Conservation (phyloP, 2,888 invertebrate species). For the Cephus runcator region DNA sequence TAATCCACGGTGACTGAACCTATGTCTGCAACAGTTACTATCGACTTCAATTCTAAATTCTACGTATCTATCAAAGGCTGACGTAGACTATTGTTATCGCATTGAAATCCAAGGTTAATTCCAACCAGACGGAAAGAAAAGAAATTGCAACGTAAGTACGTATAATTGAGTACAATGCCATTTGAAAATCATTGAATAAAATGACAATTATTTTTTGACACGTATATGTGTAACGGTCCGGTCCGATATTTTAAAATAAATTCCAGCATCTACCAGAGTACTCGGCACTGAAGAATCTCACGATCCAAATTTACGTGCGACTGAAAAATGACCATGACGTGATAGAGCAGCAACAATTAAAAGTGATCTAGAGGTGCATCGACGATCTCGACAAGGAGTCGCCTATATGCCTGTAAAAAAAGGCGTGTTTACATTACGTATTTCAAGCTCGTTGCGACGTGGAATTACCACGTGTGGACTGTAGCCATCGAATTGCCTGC, state of each 20-base stretch:
- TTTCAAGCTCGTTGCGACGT: background rate
- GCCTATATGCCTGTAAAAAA: background rate
- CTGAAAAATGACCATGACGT: too few relatives aligned
- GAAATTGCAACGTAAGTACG: constrained; percentile 19
- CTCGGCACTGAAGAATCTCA: too few relatives aligned
- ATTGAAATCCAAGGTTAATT: background rate
- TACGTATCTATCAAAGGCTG: background rate
- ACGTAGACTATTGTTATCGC: background rate
- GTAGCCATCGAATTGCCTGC: constrained; percentile 33
- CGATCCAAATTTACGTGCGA: too few relatives aligned
- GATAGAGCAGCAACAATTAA: too few relatives aligned
- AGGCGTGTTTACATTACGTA: background rate
- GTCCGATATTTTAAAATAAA: too few relatives aligned
- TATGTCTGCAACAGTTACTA: background rate
- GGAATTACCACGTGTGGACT: constrained; percentile 14
- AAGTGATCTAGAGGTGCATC: too few relatives aligned
- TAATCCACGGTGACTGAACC: background rate
- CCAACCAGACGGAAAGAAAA: background rate
- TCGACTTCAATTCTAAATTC: background rate
- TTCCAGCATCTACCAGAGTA: too few relatives aligned
- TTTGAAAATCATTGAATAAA: too few relatives aligned
- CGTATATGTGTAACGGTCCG: too few relatives aligned
- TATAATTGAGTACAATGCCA: too few relatives aligned
- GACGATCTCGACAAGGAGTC: too few relatives aligned
- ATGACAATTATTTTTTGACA: too few relatives aligned